Conservation (phyloP, 2,888 invertebrate genomes). For the Drosophila differens region DNA sequence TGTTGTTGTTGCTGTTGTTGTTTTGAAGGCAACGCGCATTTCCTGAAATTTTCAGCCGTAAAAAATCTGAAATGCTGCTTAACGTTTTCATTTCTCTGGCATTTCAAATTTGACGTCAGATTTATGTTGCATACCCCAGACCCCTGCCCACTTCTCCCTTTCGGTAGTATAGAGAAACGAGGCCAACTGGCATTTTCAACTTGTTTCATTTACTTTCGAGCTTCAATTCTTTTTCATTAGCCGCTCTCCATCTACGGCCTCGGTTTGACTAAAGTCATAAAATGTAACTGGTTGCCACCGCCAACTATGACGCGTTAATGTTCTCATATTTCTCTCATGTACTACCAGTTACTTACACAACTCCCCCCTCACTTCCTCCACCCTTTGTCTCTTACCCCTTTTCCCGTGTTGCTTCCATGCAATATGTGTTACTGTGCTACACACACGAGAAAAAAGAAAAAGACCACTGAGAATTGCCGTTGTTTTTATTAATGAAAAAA, state of each 20-base stretch:
- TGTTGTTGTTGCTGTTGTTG: conserved; percentile 3
- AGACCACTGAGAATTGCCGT: conserved; percentile 46
- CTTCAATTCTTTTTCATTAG: conserved; percentile 77
- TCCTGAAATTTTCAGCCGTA: conserved; percentile 60
- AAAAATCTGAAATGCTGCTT: conserved; percentile 63
- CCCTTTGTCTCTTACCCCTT: background rate
- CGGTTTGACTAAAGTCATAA: conserved; percentile 66
- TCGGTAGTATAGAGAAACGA: conserved; percentile 9
- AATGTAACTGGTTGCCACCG: conserved; percentile 74
- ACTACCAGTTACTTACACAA: conserved; percentile 24
- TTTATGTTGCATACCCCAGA: conserved; percentile 33
- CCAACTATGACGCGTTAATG: conserved; percentile 59
- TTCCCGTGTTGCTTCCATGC: conserved; percentile 18
- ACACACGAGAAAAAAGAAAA: conserved; percentile 11
- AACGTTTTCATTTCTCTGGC: conserved; percentile 64
- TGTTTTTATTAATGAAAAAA: conserved; percentile 75
- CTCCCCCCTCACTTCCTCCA: background rate
- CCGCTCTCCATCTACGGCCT: conserved; percentile 63
- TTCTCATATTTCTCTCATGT: conserved; percentile 66
- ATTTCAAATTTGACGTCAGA: conserved; percentile 61
- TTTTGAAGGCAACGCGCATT: conserved; percentile 36
- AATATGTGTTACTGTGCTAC: conserved; percentile 68
- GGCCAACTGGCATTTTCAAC: conserved; percentile 63
- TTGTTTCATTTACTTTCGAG: conserved; percentile 65
- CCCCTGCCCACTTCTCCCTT: background rate